Evolutionary conservation across 2,888 invertebrate species (phyloP), one percentile per base, ranked within the genome.

Genomic region (Agrochola litura): DNA sequence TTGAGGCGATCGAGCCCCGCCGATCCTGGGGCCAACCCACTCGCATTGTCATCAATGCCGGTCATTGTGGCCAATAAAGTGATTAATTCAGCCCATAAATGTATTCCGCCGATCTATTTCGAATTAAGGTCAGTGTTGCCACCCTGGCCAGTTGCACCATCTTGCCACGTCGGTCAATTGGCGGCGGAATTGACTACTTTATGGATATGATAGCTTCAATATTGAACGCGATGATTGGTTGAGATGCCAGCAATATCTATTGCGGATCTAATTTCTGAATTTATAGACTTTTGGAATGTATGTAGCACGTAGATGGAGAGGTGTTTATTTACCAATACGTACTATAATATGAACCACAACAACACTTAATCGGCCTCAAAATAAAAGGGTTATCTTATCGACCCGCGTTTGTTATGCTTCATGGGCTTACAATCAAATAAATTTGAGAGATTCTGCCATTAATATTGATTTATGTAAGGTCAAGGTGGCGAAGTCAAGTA

Each of bases 21-120:
- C 87, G 65, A 75, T 82, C 92, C 89, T 88, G 90, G 83, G 92
- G 86, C 91, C 91, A 91, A 91, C 92, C 92, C 88, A 91, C 90
- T 92, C 91, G 84, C 89, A 92, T 93, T 92, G 92, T 92, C 92
- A 90, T 91, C 88, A 86, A 89, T 87, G 86, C 86, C 89, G 90
- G 90, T 91, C 92, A 93, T 94, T 94, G 95, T 92, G 92, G 92
- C 92, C 94, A 95, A 95, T 95, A 94, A 93, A 95, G 94, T 95
- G 95, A 95, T 95, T 95, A 95, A 95, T 95, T 95, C 92, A 91
- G 92, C 90, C 91, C 92, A 92, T 93, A 93, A 92, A 93, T 94
- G 92, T 94, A 92, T 93, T 91, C 92, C 91, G 91, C 92, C 92
- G 93, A 95, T 94, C 95, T 93, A 94, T 94, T 95, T 90, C 88